These are phyloP conservation scores for Cantharis rufa DNA, from an alignment of 2,888 invertebrate species.

Conservation along the genomic window DNA sequence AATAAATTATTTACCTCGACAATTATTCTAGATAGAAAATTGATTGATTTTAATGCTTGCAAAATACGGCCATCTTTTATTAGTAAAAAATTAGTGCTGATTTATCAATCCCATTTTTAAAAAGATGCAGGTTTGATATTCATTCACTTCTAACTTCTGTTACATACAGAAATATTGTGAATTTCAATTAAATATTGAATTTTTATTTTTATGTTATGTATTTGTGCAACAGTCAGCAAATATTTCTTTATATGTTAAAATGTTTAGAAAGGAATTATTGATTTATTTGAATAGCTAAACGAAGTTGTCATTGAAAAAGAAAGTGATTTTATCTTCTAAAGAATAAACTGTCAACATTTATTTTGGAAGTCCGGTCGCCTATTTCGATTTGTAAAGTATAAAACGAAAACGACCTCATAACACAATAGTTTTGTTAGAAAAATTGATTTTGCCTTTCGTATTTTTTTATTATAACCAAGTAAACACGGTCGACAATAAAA, in stretches of 20 bases:
- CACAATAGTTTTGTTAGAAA: conserved; percentile 7
- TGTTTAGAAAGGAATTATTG: conserved; percentile 27
- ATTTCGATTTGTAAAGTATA: conserved; percentile 12
- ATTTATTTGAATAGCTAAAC: conserved; percentile 31
- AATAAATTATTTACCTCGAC: neutral
- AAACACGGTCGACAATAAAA: conserved; percentile 1
- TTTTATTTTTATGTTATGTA: conserved; percentile 5
- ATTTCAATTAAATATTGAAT: neutral
- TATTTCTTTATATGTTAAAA: conserved; percentile 22
- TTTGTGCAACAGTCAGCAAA: conserved; percentile 19
- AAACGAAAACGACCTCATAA: conserved; percentile 8
- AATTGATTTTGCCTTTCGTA: neutral
- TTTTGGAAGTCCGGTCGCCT: conserved; percentile 9
- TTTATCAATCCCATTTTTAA: neutral
- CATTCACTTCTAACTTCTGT: too few species aligned
- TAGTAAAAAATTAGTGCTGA: neutral
- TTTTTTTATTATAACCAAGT: neutral
- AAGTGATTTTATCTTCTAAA: conserved; percentile 7
- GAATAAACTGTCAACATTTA: conserved; percentile 8
- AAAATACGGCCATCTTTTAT: neutral
- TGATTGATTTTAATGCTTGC: neutral
- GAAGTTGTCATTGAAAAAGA: conserved; percentile 15
- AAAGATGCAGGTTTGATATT: too few species aligned
- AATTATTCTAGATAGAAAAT: neutral
- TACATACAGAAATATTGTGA: neutral